Evolutionary conservation across 2,797 vertebrate genomes (phyloP).

Genomic region (Pseudochirops corinnae): DNA sequence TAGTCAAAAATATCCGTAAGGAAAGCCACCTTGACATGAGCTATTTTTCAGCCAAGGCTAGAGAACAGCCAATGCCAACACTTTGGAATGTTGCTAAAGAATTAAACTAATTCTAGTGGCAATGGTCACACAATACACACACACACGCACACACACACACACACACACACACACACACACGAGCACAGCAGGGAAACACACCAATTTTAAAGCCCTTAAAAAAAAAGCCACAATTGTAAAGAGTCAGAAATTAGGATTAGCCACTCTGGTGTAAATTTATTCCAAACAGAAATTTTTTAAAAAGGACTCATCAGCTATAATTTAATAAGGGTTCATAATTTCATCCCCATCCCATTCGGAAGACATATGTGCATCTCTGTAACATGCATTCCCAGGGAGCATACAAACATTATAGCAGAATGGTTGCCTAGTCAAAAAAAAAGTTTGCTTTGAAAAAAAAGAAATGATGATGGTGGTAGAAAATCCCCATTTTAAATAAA

Average conservation of each 20-base stretch:
- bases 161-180: not conserved
- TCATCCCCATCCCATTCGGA: not conserved
- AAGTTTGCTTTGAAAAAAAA: not conserved
- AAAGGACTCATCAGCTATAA: not conserved
- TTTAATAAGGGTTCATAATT: not conserved
- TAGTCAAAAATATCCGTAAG: constrained; percentile 16
- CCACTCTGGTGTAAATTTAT: not conserved
- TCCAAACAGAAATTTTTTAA: not conserved
- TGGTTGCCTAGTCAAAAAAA: not conserved
- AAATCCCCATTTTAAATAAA: not conserved
- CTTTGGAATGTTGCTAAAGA: not conserved
- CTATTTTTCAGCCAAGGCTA: not conserved
- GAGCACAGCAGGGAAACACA: not conserved
- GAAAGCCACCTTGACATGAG: not conserved
- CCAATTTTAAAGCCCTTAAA: not conserved
- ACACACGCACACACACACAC: not conserved
- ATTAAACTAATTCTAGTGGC: not conserved
- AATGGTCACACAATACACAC: not conserved
- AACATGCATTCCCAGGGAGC: not conserved
- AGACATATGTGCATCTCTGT: not conserved
- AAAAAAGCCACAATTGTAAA: not conserved
- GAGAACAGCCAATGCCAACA: not conserved
- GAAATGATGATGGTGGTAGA: not conserved
- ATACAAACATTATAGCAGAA: not conserved
- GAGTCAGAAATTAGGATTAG: not conserved